A percentile compares a stretch with the other conserved stretches of the same genome.
Evolutionary conservation across 1,140 invertebrate genomes (phyloP).

Genomic region (Antheraea mylitta): DNA sequence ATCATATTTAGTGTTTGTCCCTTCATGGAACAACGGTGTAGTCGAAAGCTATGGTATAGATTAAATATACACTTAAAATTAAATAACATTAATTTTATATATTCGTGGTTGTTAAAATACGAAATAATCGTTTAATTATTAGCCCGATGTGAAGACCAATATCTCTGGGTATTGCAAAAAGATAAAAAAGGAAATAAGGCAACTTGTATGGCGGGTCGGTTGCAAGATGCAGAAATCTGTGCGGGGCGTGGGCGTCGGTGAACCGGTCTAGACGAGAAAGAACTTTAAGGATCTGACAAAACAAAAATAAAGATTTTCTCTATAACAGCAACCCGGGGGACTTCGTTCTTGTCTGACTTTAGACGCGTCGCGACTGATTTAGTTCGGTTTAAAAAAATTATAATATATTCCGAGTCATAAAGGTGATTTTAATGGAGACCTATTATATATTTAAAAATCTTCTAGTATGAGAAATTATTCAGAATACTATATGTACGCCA

Average conservation of each 20-base stretch:
- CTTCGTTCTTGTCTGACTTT: constrained; percentile 51
- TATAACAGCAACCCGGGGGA: constrained; percentile 51
- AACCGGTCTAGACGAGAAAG: constrained; percentile 72
- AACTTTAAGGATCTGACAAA: constrained; percentile 72
- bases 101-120: constrained; percentile 17
- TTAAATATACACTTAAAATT: background rate
- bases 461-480: too few relatives aligned
- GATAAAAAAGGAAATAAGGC: constrained; percentile 71
- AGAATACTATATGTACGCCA: too few relatives aligned
- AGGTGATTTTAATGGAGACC: too few relatives aligned
- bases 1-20: too few relatives aligned
- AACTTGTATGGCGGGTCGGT: constrained; percentile 71
- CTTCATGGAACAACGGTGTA: too few relatives aligned
- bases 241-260: constrained; percentile 62
- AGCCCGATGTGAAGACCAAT: constrained; percentile 56
- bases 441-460: too few relatives aligned
- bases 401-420: background rate
- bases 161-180: constrained; percentile 66
- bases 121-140: constrained; percentile 55
- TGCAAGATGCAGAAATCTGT: constrained; percentile 76
- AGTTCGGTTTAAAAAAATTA: background rate
- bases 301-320: constrained; percentile 63
- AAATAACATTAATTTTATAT: constrained; percentile 29
- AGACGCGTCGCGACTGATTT: constrained; percentile 18
- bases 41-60: background rate